These are phyloP conservation scores for Selene dorsalis DNA, from an alignment of 2,797 vertebrate genomes.

Conservation along the genomic window DNA sequence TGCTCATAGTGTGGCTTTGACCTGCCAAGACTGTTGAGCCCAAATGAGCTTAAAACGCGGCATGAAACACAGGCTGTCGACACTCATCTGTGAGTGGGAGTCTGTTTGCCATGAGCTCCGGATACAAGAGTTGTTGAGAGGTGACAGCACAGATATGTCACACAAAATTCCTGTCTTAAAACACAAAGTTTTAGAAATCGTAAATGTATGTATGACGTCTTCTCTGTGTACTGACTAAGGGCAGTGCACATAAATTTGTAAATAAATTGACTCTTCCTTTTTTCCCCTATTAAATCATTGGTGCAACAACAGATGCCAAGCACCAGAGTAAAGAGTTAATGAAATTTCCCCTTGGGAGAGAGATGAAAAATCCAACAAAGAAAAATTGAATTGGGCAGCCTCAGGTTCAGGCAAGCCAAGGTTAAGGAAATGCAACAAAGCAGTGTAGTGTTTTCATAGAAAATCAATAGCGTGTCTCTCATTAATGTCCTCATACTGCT, in stretches of 20 bases:
- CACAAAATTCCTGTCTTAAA: conserved; percentile 39
- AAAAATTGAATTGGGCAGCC: conserved; percentile 74
- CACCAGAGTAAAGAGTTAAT: conserved; percentile 65
- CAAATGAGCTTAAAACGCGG: conserved; percentile 74
- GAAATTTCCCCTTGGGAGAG: conserved; percentile 67
- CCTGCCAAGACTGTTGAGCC: conserved; percentile 68
- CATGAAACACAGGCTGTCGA: conserved; percentile 66
- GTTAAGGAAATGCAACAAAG: conserved; percentile 81
- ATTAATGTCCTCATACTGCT: conserved; percentile 73
- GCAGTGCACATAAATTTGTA: conserved; percentile 7
- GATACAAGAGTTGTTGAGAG: conserved; percentile 53
- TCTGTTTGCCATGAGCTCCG: conserved; percentile 41
- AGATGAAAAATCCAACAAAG: conserved; percentile 61
- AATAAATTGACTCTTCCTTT: conserved; percentile 27
- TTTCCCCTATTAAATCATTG: conserved; percentile 7
- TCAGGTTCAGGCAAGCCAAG: conserved; percentile 71
- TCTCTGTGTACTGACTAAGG: conserved; percentile 14
- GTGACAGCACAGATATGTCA: conserved; percentile 59
- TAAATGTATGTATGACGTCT: conserved; percentile 30
- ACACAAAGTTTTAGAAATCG: conserved; percentile 35
- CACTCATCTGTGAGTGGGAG: conserved; percentile 50
- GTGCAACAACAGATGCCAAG: conserved; percentile 63
- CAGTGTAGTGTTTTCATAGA: conserved; percentile 71
- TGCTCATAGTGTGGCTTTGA: conserved; percentile 63
- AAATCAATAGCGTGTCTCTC: conserved; percentile 79